Conservation (phyloP, 2,113 vertebrate genomes). For the Chrysochloris asiatica region DNA sequence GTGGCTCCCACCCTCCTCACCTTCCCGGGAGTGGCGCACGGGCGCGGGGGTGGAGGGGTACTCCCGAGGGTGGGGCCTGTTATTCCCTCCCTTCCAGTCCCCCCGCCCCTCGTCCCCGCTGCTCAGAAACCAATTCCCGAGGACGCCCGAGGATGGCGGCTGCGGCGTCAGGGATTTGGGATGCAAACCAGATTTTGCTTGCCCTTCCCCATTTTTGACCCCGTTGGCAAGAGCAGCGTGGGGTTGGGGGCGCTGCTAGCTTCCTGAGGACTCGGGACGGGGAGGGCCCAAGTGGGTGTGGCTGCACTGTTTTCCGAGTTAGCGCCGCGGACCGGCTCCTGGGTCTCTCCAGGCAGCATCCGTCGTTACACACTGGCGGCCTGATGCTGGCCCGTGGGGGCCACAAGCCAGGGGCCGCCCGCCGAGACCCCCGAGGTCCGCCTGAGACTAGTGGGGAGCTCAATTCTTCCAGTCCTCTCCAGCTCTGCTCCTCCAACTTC, state of each 20-base stretch:
- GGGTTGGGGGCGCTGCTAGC: background rate
- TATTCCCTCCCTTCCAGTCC: too few relatives aligned
- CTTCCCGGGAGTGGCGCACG: background rate
- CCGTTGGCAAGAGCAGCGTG: background rate
- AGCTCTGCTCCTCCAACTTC: background rate
- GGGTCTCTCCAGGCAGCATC: accelerated
- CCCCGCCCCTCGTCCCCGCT: background rate
- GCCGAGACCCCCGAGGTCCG: background rate
- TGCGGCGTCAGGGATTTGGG: background rate
- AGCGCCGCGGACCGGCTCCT: constrained; percentile 42
- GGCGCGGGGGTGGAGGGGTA: background rate
- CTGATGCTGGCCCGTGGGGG: background rate
- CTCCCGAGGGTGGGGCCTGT: background rate
- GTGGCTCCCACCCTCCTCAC: constrained; percentile 63
- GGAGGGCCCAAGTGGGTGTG: background rate
- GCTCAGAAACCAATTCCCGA: background rate
- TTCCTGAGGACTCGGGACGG: background rate
- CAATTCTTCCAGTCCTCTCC: background rate
- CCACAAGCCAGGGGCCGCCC: background rate
- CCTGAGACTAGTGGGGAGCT: background rate
- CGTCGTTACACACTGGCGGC: accelerated
- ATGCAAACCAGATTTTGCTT: background rate
- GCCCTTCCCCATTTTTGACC: background rate
- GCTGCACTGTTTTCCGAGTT: background rate
- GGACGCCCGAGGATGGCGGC: background rate